phyloP scores from a whole-genome alignment of 2,113 vertebrate species.

The Phocoena phocoena region DNA sequence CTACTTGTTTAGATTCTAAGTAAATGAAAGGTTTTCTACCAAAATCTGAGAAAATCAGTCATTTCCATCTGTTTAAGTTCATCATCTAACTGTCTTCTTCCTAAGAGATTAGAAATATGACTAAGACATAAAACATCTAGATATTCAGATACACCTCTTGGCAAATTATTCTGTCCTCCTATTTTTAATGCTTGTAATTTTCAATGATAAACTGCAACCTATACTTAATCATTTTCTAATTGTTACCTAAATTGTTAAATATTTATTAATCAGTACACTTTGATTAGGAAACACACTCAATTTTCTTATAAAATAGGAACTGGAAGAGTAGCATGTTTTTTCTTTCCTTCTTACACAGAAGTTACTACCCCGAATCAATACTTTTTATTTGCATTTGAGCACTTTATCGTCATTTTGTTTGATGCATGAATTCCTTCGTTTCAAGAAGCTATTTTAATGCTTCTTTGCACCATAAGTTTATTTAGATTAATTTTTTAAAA shows the following conservation, averaged over 20 bases:
- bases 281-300: not conserved
- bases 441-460: not conserved
- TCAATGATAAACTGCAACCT: not conserved
- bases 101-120: not conserved
- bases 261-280: not conserved
- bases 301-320: constrained; percentile 5
- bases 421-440: not conserved
- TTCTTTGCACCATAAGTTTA: constrained; percentile 36
- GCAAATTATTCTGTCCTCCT: not conserved
- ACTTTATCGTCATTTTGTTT: not conserved
- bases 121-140: not conserved
- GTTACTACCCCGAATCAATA: not conserved
- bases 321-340: not conserved
- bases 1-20: not conserved
- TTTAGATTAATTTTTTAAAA: constrained; percentile 34
- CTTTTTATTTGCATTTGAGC: not conserved
- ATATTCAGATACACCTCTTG: not conserved
- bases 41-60: not conserved
- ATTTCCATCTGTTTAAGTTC: not conserved
- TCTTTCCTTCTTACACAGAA: not conserved
- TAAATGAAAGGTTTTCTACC: not conserved
- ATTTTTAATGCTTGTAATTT: not conserved
- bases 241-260: not conserved
- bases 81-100: not conserved
- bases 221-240: not conserved